A percentile compares a stretch with the other conserved stretches of the same genome.
Conservation (phyloP, 1,140 invertebrate genomes). For the Tribolium castaneum region DNA sequence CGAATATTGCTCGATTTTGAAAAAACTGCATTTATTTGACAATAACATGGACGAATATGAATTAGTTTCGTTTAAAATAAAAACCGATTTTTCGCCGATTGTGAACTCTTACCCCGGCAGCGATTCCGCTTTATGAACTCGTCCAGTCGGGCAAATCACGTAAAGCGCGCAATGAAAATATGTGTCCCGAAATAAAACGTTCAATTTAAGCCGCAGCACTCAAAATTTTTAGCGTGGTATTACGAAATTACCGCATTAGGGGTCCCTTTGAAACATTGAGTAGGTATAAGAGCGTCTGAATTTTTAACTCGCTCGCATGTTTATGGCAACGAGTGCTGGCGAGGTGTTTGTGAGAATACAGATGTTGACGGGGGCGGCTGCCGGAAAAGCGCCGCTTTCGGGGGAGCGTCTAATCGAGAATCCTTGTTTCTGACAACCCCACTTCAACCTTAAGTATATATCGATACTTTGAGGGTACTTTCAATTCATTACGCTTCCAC, state of each 20-base stretch:
- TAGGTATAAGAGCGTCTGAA: constrained; percentile 35
- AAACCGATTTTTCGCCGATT: too few relatives aligned
- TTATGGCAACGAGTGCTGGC: constrained; percentile 19
- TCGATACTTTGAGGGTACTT: constrained; percentile 55
- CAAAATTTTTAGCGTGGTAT: constrained; percentile 3
- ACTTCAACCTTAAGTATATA: constrained; percentile 54
- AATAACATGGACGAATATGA: too few relatives aligned
- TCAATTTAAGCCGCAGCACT: constrained; percentile 11
- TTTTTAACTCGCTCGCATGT: constrained; percentile 31
- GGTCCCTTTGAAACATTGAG: constrained; percentile 31
- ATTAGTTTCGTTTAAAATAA: too few relatives aligned
- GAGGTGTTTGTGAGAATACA: constrained; percentile 40
- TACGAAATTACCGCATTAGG: constrained; percentile 30
- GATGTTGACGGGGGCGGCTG: constrained; percentile 26
- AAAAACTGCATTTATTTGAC: too few relatives aligned
- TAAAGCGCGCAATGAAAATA: constrained; percentile 19
- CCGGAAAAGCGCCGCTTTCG: constrained; percentile 18
- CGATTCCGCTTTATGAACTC: background rate
- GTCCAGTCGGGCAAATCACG: constrained; percentile 1
- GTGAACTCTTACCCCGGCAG: background rate
- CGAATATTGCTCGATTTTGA: too few relatives aligned
- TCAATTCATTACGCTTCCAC: constrained; percentile 54
- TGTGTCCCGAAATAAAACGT: constrained; percentile 4
- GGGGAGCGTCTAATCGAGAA: constrained; percentile 55
- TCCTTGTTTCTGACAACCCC: constrained; percentile 56